Evolutionary conservation across 2,797 vertebrate species (phyloP).

Genomic region (Zenarchopterus dispar): DNA sequence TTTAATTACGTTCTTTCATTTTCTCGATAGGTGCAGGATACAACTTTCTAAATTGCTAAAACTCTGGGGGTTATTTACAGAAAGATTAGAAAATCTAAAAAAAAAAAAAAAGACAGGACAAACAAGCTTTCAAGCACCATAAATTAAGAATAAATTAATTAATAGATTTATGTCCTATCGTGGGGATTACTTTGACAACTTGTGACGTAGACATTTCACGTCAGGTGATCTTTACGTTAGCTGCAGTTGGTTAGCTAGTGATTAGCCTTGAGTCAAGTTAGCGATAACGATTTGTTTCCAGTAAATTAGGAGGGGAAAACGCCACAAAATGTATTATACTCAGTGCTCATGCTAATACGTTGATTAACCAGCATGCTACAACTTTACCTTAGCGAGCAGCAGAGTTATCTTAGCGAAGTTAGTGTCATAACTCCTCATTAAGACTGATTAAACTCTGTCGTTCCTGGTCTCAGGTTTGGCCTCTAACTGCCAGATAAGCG

Average conservation of each 20-base stretch:
- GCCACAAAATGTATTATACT: fast-evolving
- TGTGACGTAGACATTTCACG: too few relatives aligned
- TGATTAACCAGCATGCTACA: neutral
- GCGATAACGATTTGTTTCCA: neutral
- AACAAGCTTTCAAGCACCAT: too few relatives aligned
- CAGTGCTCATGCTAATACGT: neutral
- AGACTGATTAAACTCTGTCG: neutral
- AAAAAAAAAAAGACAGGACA: too few relatives aligned
- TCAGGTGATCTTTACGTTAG: neutral
- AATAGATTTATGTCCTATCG: too few relatives aligned
- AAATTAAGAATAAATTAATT: too few relatives aligned
- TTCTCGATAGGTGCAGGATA: too few relatives aligned
- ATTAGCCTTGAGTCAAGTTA: conserved; percentile 14
- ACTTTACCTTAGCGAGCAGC: conserved; percentile 3
- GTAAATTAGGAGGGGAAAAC: neutral
- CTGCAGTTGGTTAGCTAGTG: conserved; percentile 2
- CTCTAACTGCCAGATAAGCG: conserved; percentile 3
- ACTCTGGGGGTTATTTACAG: too few relatives aligned
- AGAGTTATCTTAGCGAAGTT: neutral
- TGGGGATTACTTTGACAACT: too few relatives aligned
- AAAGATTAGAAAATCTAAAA: too few relatives aligned
- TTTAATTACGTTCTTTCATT: too few relatives aligned
- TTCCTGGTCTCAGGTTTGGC: conserved; percentile 28
- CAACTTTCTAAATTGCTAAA: too few relatives aligned
- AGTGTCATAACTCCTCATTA: neutral